Conservation (phyloP, 2,797 vertebrate species). For the Oceanodroma leucorhoa region DNA sequence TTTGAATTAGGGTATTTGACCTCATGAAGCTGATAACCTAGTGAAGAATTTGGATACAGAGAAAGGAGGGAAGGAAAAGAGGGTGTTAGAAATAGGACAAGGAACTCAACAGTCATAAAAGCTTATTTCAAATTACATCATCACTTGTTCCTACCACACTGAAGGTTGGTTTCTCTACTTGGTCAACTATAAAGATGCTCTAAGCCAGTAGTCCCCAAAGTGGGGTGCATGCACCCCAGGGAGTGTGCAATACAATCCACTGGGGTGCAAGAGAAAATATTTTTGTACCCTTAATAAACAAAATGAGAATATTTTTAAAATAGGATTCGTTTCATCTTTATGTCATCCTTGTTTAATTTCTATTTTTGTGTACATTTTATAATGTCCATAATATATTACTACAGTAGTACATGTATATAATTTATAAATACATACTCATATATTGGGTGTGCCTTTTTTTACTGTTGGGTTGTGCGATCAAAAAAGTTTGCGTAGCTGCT, state of each 20-base stretch:
- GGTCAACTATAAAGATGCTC: not conserved
- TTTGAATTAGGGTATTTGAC: not conserved
- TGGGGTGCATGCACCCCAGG: accelerated
- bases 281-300: not conserved
- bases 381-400: not conserved
- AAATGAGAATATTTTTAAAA: not conserved
- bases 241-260: not conserved
- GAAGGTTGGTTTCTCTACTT: not conserved
- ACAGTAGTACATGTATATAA: too few species aligned
- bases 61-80: not conserved
- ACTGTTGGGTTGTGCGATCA: accelerated
- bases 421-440: not conserved
- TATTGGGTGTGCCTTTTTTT: not conserved
- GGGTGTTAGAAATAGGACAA: not conserved
- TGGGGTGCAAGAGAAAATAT: not conserved
- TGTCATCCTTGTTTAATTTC: not conserved
- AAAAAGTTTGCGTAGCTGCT: not conserved
- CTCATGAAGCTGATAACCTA: not conserved
- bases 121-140: not conserved
- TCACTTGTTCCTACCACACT: not conserved
- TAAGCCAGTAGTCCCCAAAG: not conserved
- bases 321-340: not conserved
- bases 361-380: not conserved
- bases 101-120: not conserved
- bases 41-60: not conserved